Conservation (phyloP, 2,113 vertebrate species). For the Psammodynastes pulverulentus region DNA sequence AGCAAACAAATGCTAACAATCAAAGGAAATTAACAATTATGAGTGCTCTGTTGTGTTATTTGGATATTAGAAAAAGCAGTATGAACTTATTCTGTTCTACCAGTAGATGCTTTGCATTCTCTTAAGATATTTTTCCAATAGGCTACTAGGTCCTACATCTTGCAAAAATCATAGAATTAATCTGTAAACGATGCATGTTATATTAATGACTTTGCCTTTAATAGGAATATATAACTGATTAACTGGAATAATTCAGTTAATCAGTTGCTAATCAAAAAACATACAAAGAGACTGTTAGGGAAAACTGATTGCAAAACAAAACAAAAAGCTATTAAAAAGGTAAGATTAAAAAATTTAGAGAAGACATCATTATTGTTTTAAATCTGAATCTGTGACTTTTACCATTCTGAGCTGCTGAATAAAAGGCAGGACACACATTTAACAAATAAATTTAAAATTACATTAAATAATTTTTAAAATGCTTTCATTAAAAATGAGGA, state of each 20-base stretch:
- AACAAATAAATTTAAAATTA: neutral
- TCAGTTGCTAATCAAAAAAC: neutral
- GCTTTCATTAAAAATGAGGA: neutral
- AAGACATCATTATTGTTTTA: neutral
- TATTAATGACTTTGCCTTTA: neutral
- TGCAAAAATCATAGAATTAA: neutral
- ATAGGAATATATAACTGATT: neutral
- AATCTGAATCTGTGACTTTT: neutral
- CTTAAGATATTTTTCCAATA: neutral
- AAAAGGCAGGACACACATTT: neutral
- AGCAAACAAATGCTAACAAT: neutral
- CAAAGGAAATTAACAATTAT: neutral
- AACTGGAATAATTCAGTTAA: neutral
- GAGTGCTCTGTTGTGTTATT: neutral
- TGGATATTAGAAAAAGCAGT: neutral
- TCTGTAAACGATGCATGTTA: neutral
- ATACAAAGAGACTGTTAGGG: neutral
- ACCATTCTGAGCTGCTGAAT: neutral
- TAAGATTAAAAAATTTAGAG: neutral
- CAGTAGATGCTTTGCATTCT: neutral
- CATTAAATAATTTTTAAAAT: neutral
- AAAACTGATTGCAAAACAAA: neutral
- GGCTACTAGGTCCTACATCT: neutral
- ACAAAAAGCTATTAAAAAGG: neutral
- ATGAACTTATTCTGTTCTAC: neutral